Evolutionary conservation across 2,797 vertebrate species (phyloP).

Genomic region (Ctenopoma multispine): DNA sequence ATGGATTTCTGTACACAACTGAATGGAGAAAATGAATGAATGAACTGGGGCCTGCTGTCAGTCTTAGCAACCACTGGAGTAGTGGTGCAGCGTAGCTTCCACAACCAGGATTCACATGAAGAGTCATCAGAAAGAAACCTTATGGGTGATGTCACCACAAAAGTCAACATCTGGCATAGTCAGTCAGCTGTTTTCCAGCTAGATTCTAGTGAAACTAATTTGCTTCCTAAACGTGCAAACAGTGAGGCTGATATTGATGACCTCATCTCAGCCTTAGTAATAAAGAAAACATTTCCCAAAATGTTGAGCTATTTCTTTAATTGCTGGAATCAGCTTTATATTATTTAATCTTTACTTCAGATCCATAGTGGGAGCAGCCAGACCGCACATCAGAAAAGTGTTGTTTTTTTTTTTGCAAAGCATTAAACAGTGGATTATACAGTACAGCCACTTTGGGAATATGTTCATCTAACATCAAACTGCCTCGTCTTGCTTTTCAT

Average conservation of each 20-base stretch:
- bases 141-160: no score
- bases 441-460: constrained; percentile 1
- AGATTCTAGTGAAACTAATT: no score
- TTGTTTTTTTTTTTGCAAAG: background rate
- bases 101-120: no score
- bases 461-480: constrained; percentile 15
- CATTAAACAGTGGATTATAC: background rate
- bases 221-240: no score
- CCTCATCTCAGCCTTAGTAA: background rate
- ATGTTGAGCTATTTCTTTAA: background rate
- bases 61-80: no score
- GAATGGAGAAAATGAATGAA: no score
- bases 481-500: constrained; percentile 22
- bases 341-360: background rate
- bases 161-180: no score
- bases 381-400: background rate
- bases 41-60: no score
- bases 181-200: no score
- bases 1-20: no score
- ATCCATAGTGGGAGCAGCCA: background rate
- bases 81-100: no score
- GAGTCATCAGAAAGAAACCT: no score
- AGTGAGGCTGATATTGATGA: background rate
- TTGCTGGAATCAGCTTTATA: background rate
- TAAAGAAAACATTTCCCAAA: background rate